Evolutionary conservation across 1,140 invertebrate genomes (phyloP).

Genomic region (Apocrypta bakeri): DNA sequence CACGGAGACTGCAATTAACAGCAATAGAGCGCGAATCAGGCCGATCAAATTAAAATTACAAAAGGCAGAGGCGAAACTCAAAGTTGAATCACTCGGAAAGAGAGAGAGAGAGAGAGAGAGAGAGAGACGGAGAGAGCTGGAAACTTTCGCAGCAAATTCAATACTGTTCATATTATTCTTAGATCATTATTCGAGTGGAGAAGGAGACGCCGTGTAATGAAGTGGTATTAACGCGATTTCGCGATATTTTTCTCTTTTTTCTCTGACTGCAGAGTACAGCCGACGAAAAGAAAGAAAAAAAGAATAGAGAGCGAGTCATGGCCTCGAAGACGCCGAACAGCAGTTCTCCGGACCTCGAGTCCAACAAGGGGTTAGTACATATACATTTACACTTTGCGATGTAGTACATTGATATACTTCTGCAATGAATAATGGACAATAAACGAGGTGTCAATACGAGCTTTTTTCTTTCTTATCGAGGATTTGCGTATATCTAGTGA

Average conservation of each 20-base stretch:
- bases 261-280: not conserved
- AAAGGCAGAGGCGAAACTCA: not conserved
- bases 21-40: not conserved
- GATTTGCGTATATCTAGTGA: too few species aligned
- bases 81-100: not conserved
- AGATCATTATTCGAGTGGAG: not conserved
- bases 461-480: too few species aligned
- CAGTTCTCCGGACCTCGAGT: slow-evolving; percentile 27
- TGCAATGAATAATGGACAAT: too few species aligned
- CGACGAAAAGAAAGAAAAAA: not conserved
- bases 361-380: slow-evolving; percentile 45
- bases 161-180: not conserved
- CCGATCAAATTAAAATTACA: slow-evolving; percentile 19
- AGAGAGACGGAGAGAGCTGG: slow-evolving; percentile 21
- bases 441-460: too few species aligned
- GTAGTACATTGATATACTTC: not conserved
- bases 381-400: not conserved
- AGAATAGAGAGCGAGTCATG: not conserved
- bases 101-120: not conserved
- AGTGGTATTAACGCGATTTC: not conserved
- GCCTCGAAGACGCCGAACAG: slow-evolving; percentile 9
- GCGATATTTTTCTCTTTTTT: not conserved
- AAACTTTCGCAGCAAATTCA: not conserved
- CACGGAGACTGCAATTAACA: not conserved
- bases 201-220: not conserved